phyloP scores from a whole-genome alignment of 2,888 invertebrate species.

The Rhodophaea formosa region DNA sequence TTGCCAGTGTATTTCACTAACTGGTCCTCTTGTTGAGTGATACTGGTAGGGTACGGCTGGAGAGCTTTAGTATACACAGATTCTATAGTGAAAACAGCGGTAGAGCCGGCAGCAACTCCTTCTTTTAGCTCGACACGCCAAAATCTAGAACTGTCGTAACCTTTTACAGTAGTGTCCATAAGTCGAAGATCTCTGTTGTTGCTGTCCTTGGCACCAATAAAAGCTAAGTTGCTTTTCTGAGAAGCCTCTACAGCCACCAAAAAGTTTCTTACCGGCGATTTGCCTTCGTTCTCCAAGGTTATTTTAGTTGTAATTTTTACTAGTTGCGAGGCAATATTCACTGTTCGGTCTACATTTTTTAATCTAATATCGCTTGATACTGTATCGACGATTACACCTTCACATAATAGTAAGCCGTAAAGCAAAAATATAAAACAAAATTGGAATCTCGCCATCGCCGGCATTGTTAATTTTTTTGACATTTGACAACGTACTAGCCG shows the following conservation, averaged over 20 bases:
- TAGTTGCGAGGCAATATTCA: slow-evolving; percentile 94
- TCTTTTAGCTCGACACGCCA: slow-evolving; percentile 83
- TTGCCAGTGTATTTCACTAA: slow-evolving; percentile 93
- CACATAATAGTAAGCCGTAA: slow-evolving; percentile 50
- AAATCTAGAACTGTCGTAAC: slow-evolving; percentile 72
- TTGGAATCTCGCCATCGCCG: slow-evolving; percentile 67
- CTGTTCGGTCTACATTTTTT: slow-evolving; percentile 90
- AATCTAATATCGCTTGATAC: slow-evolving; percentile 83
- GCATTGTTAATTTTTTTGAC: slow-evolving; percentile 50
- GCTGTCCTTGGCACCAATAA: slow-evolving; percentile 85
- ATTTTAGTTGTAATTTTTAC: slow-evolving; percentile 91
- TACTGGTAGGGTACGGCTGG: slow-evolving; percentile 91
- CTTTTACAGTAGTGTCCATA: slow-evolving; percentile 74
- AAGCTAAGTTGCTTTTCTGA: slow-evolving; percentile 85
- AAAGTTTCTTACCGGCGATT: slow-evolving; percentile 85
- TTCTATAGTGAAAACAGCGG: slow-evolving; percentile 84
- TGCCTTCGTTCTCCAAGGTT: slow-evolving; percentile 91
- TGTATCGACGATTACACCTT: slow-evolving; percentile 59
- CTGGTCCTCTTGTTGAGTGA: slow-evolving; percentile 96
- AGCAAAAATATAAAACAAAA: slow-evolving; percentile 59
- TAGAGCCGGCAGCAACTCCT: slow-evolving; percentile 79
- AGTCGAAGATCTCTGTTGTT: slow-evolving; percentile 81
- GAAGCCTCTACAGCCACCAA: slow-evolving; percentile 85
- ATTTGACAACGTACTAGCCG: slow-evolving; percentile 65
- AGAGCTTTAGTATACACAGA: slow-evolving; percentile 88